Percentiles rank a stretch among this genome's conserved stretches.
Evolutionary conservation across 2,888 invertebrate species (phyloP).

Genomic region (Ceramica pisi): DNA sequence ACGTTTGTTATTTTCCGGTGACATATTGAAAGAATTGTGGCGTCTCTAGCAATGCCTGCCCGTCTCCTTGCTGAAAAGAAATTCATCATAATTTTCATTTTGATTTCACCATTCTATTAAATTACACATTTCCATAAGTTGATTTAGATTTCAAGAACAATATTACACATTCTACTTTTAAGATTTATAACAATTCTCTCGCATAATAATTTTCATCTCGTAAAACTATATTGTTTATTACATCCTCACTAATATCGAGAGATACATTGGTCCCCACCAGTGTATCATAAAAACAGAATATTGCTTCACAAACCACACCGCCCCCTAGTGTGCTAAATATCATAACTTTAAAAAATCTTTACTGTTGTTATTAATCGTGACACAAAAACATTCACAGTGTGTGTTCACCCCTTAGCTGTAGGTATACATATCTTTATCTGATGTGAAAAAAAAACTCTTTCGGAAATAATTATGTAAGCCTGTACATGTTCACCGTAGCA

Average conservation of each 20-base stretch:
- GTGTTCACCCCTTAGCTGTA: too few relatives aligned
- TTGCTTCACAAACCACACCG: constrained; percentile 42
- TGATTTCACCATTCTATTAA: background rate
- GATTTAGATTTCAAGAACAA: background rate
- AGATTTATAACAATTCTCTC: background rate
- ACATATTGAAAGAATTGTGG: too few relatives aligned
- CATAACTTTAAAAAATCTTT: constrained; percentile 25
- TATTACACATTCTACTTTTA: background rate
- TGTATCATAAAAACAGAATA: constrained; percentile 59
- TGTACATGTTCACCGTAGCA: too few relatives aligned
- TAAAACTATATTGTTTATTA: background rate
- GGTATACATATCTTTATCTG: too few relatives aligned
- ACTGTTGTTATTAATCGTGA: constrained; percentile 36
- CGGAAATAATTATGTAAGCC: too few relatives aligned
- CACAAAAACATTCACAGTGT: too few relatives aligned
- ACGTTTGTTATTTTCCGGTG: too few relatives aligned
- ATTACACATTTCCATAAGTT: background rate
- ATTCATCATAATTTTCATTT: background rate
- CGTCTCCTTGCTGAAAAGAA: background rate
- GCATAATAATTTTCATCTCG: background rate
- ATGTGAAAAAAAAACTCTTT: too few relatives aligned
- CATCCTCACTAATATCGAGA: constrained; percentile 25
- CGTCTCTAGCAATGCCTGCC: too few relatives aligned
- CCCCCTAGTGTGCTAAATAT: constrained; percentile 50
- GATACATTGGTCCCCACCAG: constrained; percentile 41